These are phyloP conservation scores for Clusia tigrina DNA, from an alignment of 2,888 invertebrate genomes.

Conservation along the genomic window DNA sequence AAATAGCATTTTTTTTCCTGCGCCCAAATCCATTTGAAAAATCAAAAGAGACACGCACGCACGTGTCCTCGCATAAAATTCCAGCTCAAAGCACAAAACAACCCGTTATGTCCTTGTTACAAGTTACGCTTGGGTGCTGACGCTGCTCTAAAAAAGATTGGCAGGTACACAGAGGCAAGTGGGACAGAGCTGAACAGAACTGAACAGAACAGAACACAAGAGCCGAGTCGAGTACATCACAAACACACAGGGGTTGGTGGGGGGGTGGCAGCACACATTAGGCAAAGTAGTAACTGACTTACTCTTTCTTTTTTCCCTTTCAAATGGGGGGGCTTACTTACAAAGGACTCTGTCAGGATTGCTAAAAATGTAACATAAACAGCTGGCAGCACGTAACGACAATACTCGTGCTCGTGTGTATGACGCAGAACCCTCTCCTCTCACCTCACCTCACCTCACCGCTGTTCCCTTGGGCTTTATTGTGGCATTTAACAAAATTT, in stretches of 20 bases:
- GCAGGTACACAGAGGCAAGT: neutral
- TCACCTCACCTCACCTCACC: too few relatives aligned
- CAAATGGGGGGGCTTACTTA: neutral
- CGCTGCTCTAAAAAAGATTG: neutral
- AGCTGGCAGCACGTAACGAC: too few relatives aligned
- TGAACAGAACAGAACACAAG: too few relatives aligned
- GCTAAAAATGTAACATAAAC: too few relatives aligned
- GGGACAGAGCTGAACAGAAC: neutral
- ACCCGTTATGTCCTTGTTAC: neutral
- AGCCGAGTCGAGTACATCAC: too few relatives aligned
- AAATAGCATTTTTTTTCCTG: too few relatives aligned
- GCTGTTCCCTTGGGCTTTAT: too few relatives aligned
- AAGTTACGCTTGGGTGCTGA: neutral
- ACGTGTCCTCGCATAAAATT: neutral
- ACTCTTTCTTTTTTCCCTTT: neutral
- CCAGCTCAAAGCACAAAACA: neutral
- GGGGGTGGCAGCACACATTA: neutral
- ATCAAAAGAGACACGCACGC: neutral
- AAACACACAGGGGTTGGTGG: neutral
- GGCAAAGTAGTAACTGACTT: slow-evolving; percentile 2
- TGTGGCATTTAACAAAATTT: too few relatives aligned
- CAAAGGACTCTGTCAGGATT: too few relatives aligned
- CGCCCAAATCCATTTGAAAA: too few relatives aligned
- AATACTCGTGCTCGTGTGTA: too few relatives aligned
- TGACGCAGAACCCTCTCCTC: too few relatives aligned